phyloP scores from a whole-genome alignment of 2,113 vertebrate genomes.

The Glaucomys volans region DNA sequence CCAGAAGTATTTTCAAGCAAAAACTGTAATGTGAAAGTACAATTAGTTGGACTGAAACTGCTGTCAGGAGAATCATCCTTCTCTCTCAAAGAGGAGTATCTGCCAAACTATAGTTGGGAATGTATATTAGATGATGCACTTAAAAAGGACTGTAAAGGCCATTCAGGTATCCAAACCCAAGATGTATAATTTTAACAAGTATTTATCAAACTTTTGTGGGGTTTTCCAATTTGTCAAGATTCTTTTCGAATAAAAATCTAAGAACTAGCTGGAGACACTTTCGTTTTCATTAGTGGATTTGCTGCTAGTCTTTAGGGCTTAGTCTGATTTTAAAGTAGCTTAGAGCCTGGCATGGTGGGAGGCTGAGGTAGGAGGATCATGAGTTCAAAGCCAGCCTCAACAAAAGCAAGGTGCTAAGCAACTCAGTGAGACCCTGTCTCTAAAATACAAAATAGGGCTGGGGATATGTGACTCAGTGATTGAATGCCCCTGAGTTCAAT shows the following conservation, averaged over 20 bases:
- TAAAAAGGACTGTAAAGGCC: background rate
- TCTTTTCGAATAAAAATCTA: background rate
- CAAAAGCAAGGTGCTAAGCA: too few species aligned
- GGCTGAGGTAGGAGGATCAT: too few species aligned
- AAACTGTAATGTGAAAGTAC: background rate
- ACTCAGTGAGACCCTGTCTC: too few species aligned
- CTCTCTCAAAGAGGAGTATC: background rate
- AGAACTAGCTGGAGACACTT: background rate
- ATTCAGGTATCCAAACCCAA: background rate
- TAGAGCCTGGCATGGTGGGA: too few species aligned
- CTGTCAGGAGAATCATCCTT: background rate
- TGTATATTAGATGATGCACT: background rate
- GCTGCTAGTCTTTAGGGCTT: background rate
- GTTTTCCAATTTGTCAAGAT: background rate
- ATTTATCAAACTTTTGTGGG: background rate
- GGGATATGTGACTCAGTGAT: too few species aligned
- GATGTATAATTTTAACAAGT: background rate
- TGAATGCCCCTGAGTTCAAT: too few species aligned
- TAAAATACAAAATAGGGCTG: too few species aligned
- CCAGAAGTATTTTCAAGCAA: conserved; percentile 9
- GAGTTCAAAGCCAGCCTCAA: too few species aligned
- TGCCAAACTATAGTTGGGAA: background rate
- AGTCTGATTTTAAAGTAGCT: background rate
- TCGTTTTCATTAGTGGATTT: background rate
- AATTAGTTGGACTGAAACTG: background rate